These are phyloP conservation scores for Actinia tenebrosa DNA, from an alignment of 64 coral and sea anemone species.

Conservation along the genomic window DNA sequence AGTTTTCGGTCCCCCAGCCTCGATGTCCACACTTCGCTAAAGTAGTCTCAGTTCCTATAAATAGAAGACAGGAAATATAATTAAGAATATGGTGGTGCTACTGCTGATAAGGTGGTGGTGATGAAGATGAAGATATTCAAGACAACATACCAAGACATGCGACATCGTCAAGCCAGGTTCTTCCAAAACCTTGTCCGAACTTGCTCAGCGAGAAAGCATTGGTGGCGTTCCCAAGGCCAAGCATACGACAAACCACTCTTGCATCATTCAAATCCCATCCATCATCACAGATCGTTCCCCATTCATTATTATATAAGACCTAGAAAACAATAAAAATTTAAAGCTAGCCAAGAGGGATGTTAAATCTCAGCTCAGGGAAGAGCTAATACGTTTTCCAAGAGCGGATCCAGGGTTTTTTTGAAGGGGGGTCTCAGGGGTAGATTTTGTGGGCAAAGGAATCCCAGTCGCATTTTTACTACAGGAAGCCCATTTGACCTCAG, in stretches of 20 bases:
- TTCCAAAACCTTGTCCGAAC: slow-evolving; percentile 32
- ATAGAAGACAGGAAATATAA: not conserved
- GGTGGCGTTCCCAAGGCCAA: slow-evolving; percentile 45
- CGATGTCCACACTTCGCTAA: slow-evolving; percentile 25
- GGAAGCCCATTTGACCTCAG: no score
- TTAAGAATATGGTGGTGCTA: not conserved
- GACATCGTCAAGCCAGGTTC: slow-evolving; percentile 47
- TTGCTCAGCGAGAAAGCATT: not conserved
- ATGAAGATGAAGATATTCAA: not conserved
- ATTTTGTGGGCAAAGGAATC: no score
- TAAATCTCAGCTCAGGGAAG: no score
- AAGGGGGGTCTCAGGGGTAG: no score
- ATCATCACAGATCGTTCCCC: slow-evolving; percentile 57
- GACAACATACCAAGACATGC: slow-evolving; percentile 24
- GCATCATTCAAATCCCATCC: slow-evolving; percentile 37
- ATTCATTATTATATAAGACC: slow-evolving; percentile 32
- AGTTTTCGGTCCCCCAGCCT: slow-evolving; percentile 57
- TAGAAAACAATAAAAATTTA: slow-evolving; percentile 7
- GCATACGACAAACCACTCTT: slow-evolving; percentile 36
- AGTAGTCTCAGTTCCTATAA: slow-evolving; percentile 36
- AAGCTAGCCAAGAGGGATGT: no score
- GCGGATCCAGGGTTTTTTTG: no score
- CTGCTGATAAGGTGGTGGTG: not conserved
- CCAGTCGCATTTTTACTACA: no score
- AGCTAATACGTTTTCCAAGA: no score